Conservation (phyloP, 1,140 invertebrate species). For the Zaprionus africanus region DNA sequence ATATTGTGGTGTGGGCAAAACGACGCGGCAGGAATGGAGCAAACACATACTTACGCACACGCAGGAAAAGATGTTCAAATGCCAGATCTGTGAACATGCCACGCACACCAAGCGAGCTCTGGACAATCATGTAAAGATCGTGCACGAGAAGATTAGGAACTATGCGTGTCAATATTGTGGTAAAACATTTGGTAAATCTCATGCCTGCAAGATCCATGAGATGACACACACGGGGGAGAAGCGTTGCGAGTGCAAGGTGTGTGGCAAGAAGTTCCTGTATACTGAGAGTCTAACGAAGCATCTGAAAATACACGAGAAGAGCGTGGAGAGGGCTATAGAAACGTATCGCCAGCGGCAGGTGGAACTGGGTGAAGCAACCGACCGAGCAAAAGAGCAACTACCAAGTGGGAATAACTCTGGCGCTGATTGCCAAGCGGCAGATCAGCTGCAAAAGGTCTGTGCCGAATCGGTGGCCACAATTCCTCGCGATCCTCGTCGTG, state of each 20-base stretch:
- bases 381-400: constrained; percentile 9
- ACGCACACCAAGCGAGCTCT: constrained; percentile 75
- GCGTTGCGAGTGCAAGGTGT: constrained; percentile 78
- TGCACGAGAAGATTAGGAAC: constrained; percentile 76
- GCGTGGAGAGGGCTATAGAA: constrained; percentile 70
- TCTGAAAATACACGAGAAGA: constrained; percentile 78
- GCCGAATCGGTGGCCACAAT: constrained; percentile 78
- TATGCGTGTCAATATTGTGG: constrained; percentile 81
- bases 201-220: constrained; percentile 81
- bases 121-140: constrained; percentile 76
- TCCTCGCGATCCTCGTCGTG: constrained; percentile 69
- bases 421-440: constrained; percentile 9
- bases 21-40: constrained; percentile 79
- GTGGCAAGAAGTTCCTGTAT: constrained; percentile 72
- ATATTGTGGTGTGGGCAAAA: constrained; percentile 81
- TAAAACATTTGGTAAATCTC: constrained; percentile 79
- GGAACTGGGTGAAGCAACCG: constrained; percentile 26
- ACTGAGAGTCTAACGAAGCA: constrained; percentile 76
- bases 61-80: constrained; percentile 80
- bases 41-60: constrained; percentile 78
- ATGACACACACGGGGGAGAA: constrained; percentile 85
- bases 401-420: neutral
- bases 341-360: constrained; percentile 72
- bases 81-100: constrained; percentile 69
- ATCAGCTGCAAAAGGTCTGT: constrained; percentile 71